Evolutionary conservation across 2,888 invertebrate species (phyloP).

Genomic region (Unio pictorum): DNA sequence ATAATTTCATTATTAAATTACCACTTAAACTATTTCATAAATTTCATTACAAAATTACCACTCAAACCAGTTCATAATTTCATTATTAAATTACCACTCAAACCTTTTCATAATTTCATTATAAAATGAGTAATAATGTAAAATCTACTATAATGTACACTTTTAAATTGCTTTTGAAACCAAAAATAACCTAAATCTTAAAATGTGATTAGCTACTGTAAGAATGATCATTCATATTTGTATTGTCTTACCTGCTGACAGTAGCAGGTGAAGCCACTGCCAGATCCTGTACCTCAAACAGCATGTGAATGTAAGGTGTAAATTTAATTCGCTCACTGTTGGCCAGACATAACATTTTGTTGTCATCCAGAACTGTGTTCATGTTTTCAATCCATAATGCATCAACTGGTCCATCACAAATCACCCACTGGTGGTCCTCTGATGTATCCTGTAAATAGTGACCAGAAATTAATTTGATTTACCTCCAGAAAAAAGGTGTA

Average conservation of each 20-base stretch:
- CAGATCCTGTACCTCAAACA: constrained; percentile 84
- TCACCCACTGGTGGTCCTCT: constrained; percentile 87
- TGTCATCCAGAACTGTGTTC: constrained; percentile 93
- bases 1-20: too few species aligned
- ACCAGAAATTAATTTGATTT: neutral
- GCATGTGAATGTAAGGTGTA: constrained; percentile 89
- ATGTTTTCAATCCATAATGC: constrained; percentile 96
- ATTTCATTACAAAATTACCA: too few species aligned
- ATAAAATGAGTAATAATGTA: too few species aligned
- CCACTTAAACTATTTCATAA: too few species aligned
- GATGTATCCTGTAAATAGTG: constrained; percentile 64
- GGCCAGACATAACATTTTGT: constrained; percentile 92
- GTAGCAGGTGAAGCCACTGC: constrained; percentile 93
- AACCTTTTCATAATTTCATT: too few species aligned
- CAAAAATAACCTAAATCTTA: too few species aligned
- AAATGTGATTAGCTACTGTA: neutral
- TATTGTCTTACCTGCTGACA: constrained; percentile 77
- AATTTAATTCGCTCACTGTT: constrained; percentile 93
- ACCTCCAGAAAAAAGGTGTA: too few species aligned
- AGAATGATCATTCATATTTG: neutral
- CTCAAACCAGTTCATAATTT: too few species aligned
- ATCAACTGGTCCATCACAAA: constrained; percentile 92
- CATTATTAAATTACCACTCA: too few species aligned
- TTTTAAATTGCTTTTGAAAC: too few species aligned
- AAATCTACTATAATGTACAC: too few species aligned